A percentile compares a stretch with the other conserved stretches of the same genome.
These are phyloP conservation scores for Probosciger aterrimus DNA, from an alignment of 2,113 vertebrate species.

Conservation along the genomic window DNA sequence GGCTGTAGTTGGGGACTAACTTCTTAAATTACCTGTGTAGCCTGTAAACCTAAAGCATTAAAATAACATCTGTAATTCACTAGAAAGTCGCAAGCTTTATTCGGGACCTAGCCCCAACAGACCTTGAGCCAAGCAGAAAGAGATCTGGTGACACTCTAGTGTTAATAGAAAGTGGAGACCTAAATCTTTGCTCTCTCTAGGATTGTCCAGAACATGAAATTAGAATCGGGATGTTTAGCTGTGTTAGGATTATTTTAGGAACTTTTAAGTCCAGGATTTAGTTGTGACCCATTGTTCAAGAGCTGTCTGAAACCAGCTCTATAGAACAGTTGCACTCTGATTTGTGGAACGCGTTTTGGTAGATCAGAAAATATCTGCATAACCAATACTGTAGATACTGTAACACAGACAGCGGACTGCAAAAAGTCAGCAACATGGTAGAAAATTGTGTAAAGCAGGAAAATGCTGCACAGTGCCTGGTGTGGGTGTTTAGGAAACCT, in stretches of 20 bases:
- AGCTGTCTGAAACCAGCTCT: not conserved
- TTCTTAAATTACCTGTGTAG: not conserved
- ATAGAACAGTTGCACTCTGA: not conserved
- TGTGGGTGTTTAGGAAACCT: not conserved
- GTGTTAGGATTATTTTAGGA: not conserved
- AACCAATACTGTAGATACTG: not conserved
- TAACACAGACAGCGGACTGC: not conserved
- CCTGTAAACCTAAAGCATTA: not conserved
- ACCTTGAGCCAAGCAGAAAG: not conserved
- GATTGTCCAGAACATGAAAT: not conserved
- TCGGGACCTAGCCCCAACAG: not conserved
- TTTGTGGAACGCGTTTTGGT: not conserved
- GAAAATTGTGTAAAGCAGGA: not conserved
- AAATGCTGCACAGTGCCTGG: not conserved
- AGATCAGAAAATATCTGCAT: not conserved
- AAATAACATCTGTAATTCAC: not conserved
- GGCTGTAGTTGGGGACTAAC: not conserved
- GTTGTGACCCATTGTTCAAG: not conserved
- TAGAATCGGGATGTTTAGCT: not conserved
- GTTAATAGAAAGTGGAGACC: not conserved
- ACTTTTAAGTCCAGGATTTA: not conserved
- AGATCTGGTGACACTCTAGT: fast-evolving
- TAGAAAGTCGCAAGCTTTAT: not conserved
- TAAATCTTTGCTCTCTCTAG: not conserved
- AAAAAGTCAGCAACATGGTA: not conserved